Base-by-base conservation (phyloP, 2,888 invertebrate species). In the Epinotia nisella region DNA sequence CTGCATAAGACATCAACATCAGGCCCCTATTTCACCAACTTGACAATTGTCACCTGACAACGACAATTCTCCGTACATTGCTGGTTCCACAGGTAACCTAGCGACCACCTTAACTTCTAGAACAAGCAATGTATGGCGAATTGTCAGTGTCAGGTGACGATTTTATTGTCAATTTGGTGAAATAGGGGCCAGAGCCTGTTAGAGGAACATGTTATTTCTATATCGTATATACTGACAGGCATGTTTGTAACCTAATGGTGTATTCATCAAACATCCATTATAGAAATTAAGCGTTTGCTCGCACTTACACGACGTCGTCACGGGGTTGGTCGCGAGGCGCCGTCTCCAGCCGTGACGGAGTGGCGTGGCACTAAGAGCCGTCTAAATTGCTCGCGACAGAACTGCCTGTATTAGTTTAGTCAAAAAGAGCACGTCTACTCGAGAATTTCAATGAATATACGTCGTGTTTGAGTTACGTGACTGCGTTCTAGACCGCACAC, bases 361-460 rank as follows among this genome's bases (percentile, higher is more conserved):
- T 83, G 80, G 78, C 78, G 82, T 75, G 51, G 72, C 68, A 82
- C 84, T 87, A 87, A 89, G 88, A 87, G 88, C 87, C 76, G 79
- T 82, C 81, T 86, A 87, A 89, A 89, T 87, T 88, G 85, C 83
- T 85, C 84, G 82, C 84, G 81, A 81, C 85, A 82, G 81, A 83
- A 81, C 79, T 78, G 75, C 65, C 24, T 41, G 9, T 17, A 55
- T 15, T 39, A n/a, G 21, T 24, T 21, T n/a, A 56, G 24, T 66
- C 35, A 55, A 55, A 56, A 55, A 56, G 41, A 41, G 41, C 41
- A 21, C n/a, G 3, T 24, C n/a, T n/a, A 56, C 15, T n/a, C 1
- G 15, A n/a, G 41, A n/a, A 51, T 55, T 49, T 64, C 13, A 39
- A 29, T 35, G 35, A 13, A 53, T 41, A 70, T 41, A 71, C 58